Evolutionary conservation across 2,888 invertebrate genomes (phyloP), one percentile per base, ranked within the genome.

Genomic region (Tupiocoris notatus): DNA sequence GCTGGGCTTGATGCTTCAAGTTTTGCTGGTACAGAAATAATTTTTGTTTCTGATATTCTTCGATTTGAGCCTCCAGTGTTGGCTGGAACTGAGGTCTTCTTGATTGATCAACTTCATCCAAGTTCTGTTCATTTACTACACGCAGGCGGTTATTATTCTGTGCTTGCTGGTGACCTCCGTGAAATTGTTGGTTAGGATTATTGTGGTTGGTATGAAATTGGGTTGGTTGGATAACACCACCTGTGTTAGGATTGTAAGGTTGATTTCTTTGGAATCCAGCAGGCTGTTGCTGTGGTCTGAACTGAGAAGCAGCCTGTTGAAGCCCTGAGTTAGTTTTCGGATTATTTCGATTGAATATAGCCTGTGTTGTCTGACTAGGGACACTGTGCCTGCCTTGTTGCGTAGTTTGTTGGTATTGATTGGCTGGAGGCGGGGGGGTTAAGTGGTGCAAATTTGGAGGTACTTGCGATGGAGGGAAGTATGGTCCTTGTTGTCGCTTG

Each of bases 151-250:
- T 71, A 24, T 83, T 84, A n/a, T 85, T 84, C 73, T 84, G 85
- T 57, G 84, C 82, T 81, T 86, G 86, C 0, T 86, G 83, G 75
- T 86, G 86, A 75, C 79, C 81, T 0, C 74, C 76, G 6, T 77
- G 81, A 78, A 62, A 81, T 77, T 78, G 77, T 78, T 20, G 81
- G 17, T 21, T 24, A 17, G 58, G 24, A 24, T 57, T 22, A n/a
- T n/a, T n/a, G 17, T 23, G 25, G 59, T 70, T 70, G n/a, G 59
- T 59, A 56, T 67, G 67, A 24, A 65, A 20, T 20, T 25, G 65
- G n/a, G 65, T 9, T 18, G 65, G 39, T 17, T 24, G 65, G 18
- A 25, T 65, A 18, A 25, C 25, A 79, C 61, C 79, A 77, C 66
- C 85, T 76, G 80, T 82, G 61, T 84, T 87, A 81, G 83, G 82